Evolutionary conservation across 2,113 vertebrate genomes (phyloP).

Genomic region (Columbina picui): DNA sequence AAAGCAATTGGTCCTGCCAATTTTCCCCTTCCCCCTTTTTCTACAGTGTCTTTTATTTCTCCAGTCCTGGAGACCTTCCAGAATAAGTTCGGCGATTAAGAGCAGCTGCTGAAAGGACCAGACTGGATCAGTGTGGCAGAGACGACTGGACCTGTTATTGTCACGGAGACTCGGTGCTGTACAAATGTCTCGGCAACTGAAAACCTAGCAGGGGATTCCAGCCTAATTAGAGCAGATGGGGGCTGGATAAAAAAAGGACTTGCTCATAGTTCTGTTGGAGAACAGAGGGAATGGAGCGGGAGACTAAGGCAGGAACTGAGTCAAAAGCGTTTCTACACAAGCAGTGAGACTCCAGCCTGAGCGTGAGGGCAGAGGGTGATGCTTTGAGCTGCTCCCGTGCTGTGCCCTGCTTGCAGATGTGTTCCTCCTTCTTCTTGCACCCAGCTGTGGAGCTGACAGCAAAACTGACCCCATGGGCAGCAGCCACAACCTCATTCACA

Average conservation of each 20-base stretch:
- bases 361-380: rapidly evolving
- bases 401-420: background rate
- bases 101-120: background rate
- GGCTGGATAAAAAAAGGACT: background rate
- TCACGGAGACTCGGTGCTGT: background rate
- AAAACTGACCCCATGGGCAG: background rate
- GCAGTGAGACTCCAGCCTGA: background rate
- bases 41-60: slow-evolving; percentile 13
- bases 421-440: background rate
- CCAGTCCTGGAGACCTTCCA: background rate
- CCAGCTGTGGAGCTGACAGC: background rate
- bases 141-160: background rate
- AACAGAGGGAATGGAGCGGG: background rate
- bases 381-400: rapidly evolving
- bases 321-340: background rate
- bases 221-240: background rate
- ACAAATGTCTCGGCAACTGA: background rate
- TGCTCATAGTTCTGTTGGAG: background rate
- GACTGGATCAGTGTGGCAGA: background rate
- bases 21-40: background rate
- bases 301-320: background rate
- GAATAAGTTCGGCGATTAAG: background rate
- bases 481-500: background rate
- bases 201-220: background rate
- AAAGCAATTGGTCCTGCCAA: background rate